Evolutionary conservation across 2,797 vertebrate species (phyloP).

Genomic region (Sebastes miniatus): DNA sequence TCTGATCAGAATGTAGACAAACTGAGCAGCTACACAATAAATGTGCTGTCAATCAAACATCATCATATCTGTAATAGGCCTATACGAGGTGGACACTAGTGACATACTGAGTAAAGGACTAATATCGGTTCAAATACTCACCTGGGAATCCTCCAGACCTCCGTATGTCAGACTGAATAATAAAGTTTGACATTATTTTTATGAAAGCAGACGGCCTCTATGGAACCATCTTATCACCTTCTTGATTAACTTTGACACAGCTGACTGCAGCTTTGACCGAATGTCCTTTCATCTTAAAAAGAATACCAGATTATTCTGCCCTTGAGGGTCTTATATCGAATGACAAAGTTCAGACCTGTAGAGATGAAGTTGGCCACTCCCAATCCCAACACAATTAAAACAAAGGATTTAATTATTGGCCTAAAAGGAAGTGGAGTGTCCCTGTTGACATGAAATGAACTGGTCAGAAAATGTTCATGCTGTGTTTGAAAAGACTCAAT

Average conservation of each 20-base stretch:
- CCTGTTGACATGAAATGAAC: not conserved
- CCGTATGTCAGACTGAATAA: conserved; percentile 54
- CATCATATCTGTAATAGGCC: not conserved
- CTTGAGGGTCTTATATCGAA: conserved; percentile 23
- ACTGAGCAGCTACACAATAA: conserved; percentile 23
- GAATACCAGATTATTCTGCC: conserved; percentile 5
- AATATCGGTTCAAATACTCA: conserved; percentile 36
- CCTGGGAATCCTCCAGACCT: conserved; percentile 25
- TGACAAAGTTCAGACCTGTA: conserved; percentile 16
- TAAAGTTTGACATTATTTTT: conserved; percentile 66
- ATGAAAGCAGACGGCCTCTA: conserved; percentile 53
- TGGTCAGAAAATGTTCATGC: not conserved
- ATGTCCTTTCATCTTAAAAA: conserved; percentile 41
- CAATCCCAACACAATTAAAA: conserved; percentile 4
- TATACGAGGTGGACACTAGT: not conserved
- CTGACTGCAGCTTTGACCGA: conserved; percentile 50
- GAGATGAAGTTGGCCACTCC: conserved; percentile 7
- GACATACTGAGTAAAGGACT: conserved; percentile 30
- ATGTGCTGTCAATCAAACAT: conserved; percentile 30
- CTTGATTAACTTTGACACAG: conserved; percentile 61
- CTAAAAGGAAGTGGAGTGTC: not conserved
- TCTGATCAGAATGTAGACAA: conserved; percentile 18
- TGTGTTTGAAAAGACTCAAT: not conserved
- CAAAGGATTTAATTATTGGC: conserved; percentile 9
- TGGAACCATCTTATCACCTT: conserved; percentile 38